Conservation (phyloP, 2,113 vertebrate species). For the Megalops atlanticus region DNA sequence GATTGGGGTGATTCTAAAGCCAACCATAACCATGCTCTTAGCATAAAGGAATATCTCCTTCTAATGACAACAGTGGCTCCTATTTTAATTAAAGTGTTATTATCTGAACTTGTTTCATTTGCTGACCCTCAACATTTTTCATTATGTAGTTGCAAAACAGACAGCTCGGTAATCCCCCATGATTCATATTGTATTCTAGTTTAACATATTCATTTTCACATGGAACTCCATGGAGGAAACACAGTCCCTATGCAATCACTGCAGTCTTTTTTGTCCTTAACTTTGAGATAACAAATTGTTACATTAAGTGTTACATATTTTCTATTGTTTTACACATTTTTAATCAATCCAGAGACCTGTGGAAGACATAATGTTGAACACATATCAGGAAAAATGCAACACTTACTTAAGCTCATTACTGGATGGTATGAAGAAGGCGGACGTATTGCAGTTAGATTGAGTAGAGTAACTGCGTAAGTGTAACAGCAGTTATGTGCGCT, state of each 20-base stretch:
- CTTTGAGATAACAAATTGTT: background rate
- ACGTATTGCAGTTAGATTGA: too few relatives aligned
- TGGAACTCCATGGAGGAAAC: background rate
- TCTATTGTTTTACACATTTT: too few relatives aligned
- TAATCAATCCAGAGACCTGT: too few relatives aligned
- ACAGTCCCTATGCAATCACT: background rate
- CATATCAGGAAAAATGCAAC: conserved; percentile 17
- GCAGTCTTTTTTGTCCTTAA: background rate
- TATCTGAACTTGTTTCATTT: conserved; percentile 24
- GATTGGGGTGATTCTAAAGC: background rate
- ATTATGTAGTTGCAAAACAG: conserved; percentile 17
- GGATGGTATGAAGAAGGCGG: background rate
- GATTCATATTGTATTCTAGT: background rate
- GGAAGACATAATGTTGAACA: conserved; percentile 18
- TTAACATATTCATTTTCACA: background rate
- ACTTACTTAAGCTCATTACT: background rate
- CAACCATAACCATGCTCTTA: background rate
- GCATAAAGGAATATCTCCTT: too few relatives aligned
- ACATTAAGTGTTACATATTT: background rate
- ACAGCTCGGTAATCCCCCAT: conserved; percentile 3
- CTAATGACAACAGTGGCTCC: background rate
- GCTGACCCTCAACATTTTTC: conserved; percentile 24
- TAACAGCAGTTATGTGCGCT: background rate
- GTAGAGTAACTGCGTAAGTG: background rate
- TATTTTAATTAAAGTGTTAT: background rate